phyloP scores from a whole-genome alignment of 2,113 vertebrate species.

The Eptesicus fuscus region DNA sequence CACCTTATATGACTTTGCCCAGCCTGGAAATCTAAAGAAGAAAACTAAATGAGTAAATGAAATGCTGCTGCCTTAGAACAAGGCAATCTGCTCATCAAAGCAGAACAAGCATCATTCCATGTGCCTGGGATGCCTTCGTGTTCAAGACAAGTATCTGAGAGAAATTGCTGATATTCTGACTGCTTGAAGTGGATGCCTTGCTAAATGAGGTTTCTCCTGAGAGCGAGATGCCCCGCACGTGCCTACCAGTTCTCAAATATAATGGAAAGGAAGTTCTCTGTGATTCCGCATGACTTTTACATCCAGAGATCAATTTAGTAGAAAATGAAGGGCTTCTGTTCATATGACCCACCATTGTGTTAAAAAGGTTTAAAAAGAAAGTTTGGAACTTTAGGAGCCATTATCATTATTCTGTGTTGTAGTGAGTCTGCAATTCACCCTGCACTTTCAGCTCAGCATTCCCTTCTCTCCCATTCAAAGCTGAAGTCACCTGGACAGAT shows the following conservation, averaged over 20 bases:
- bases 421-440: background rate
- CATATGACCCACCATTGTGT: background rate
- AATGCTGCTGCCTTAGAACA: background rate
- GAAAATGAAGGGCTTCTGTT: background rate
- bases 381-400: background rate
- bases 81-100: conserved; percentile 19
- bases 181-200: background rate
- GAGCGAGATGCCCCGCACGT: background rate
- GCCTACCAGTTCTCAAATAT: background rate
- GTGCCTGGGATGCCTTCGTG: background rate
- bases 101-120: background rate
- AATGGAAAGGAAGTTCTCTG: background rate
- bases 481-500: background rate
- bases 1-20: background rate
- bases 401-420: background rate
- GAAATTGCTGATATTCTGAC: background rate
- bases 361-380: background rate
- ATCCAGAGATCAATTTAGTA: background rate
- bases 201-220: background rate
- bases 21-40: background rate
- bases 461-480: background rate
- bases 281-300: background rate
- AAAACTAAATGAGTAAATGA: background rate
- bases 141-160: background rate
- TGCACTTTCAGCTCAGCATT: background rate